Conservation (phyloP, 2,797 vertebrate genomes). For the Sebastes hubbsi region DNA sequence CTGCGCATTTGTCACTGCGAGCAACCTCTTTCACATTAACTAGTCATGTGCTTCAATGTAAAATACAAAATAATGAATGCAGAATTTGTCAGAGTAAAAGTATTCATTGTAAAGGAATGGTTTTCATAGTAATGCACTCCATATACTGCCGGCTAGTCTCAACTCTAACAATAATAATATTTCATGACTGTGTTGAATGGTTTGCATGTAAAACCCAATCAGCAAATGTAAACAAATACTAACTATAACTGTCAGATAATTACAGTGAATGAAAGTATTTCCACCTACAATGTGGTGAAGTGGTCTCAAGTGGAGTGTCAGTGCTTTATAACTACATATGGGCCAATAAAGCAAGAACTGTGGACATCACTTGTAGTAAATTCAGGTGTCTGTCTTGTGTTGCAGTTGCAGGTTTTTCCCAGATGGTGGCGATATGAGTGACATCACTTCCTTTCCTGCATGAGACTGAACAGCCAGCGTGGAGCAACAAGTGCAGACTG, state of each 20-base stretch:
- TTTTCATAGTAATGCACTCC: background rate
- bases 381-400: background rate
- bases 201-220: background rate
- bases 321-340: background rate
- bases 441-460: background rate
- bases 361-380: background rate
- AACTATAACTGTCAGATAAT: background rate
- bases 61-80: background rate
- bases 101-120: background rate
- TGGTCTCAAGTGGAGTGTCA: background rate
- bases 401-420: constrained; percentile 31
- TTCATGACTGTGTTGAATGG: background rate
- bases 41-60: background rate
- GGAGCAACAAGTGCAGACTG: background rate
- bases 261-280: background rate
- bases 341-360: background rate
- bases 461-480: background rate
- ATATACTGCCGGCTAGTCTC: background rate
- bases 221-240: background rate
- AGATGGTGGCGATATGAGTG: constrained; percentile 19
- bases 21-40: background rate
- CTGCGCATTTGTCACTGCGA: background rate
- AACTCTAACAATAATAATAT: background rate
- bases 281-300: background rate
- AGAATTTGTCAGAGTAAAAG: background rate